Base-by-base conservation (phyloP, 2,113 vertebrate species). In the Scophthalmus maximus region DNA sequence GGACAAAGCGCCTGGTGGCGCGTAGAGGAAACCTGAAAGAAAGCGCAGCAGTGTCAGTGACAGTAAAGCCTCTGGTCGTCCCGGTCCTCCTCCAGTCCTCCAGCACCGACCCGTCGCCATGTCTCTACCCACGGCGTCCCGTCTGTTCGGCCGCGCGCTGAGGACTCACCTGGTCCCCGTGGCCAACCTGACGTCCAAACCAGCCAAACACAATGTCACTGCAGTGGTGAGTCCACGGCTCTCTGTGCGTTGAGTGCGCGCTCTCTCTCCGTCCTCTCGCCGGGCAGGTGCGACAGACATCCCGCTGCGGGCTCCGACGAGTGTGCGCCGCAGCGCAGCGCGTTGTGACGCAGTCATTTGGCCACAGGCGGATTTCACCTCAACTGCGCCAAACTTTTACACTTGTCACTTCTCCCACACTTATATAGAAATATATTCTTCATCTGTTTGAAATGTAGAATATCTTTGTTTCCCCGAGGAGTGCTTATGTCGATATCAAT, bases 161-260 rank as follows among this genome's bases (percentile, higher is more conserved):
- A 70, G 68, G 76, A 66, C 78, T 10, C 81, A 64, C 9, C 26
- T 81, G 56, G 20, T 65, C 9, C 61, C 69, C 0, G 73, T 9
- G 36, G 85, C 81, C 4, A 60, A 68, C 6, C 0, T 73, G 26
- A 3, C 73, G 1, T 10, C 71, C 22, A 89, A 87, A 73, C 88
- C 88, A 3, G 81, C 88, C 47, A 84, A 87, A 66, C 67, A 89
- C 57, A 23, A 10, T 0, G 0, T 89, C 32, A 17, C 51, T 18
- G 38, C 50, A 1, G 73, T 56, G 85, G 88, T 89, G 77, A 89
- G 88, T 78, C 34, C n/a, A 6, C 2, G 8, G 10, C n/a, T 8
- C 30, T 38, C 36, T 38, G 7, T 38, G n/a, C n/a, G n/a, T n/a
- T 46, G 42, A 40, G 36, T 6, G 17, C 17, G 6, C 40, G 5